phyloP scores from a whole-genome alignment of 1,140 invertebrate species.

The Sipha flava region DNA sequence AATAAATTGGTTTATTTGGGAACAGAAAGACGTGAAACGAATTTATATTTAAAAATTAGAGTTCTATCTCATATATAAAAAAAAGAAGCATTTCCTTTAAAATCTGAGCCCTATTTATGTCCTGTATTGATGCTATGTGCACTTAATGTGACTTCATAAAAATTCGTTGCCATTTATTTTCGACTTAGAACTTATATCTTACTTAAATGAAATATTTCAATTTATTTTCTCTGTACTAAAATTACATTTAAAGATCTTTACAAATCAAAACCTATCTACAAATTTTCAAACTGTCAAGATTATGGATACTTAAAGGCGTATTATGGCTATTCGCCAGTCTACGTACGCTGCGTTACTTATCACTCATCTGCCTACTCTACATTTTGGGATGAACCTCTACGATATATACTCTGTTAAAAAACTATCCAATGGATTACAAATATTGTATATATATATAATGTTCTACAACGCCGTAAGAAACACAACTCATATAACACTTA shows the following conservation, averaged over 20 bases:
- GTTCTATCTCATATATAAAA: no score
- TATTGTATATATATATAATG: not conserved
- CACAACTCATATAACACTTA: no score
- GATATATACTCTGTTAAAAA: not conserved
- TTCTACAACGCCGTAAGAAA: no score
- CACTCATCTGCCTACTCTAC: not conserved
- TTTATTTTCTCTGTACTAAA: constrained; percentile 35
- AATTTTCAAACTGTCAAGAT: constrained; percentile 42
- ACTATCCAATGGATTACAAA: constrained; percentile 2
- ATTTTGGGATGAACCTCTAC: not conserved
- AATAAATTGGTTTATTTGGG: no score
- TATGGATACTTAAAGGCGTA: constrained; percentile 43
- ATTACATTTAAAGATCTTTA: constrained; percentile 40
- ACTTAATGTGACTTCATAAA: no score
- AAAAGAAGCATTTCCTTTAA: no score
- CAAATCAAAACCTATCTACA: constrained; percentile 36
- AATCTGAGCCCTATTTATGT: no score
- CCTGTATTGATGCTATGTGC: no score
- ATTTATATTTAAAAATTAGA: no score
- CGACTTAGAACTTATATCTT: constrained; percentile 40
- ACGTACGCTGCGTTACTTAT: constrained; percentile 39
- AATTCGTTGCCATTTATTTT: constrained; percentile 41
- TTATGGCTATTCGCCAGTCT: constrained; percentile 38
- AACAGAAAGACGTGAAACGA: no score
- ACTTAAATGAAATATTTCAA: constrained; percentile 42